Conservation (phyloP, 35 echinoderm and acorn worm genomes). For the Hemicentrotus pulcherrimus region DNA sequence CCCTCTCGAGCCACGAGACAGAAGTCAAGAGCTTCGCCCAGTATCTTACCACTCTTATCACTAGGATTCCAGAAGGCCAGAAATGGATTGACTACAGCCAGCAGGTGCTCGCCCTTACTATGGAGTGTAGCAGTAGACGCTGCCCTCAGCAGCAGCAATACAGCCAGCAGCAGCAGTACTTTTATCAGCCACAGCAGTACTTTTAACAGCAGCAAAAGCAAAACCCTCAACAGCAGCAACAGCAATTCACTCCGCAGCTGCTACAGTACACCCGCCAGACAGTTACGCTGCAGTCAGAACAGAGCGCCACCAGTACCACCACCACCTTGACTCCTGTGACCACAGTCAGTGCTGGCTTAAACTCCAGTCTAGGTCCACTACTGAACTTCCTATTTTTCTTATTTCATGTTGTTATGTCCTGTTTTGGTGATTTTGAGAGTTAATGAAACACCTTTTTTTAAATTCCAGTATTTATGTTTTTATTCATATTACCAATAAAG, state of each 20-base stretch:
- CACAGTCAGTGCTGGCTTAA: slow-evolving; percentile 2
- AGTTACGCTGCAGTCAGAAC: neutral
- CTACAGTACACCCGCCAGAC: neutral
- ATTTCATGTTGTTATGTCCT: neutral
- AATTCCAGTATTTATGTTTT: neutral
- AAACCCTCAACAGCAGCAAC: neutral
- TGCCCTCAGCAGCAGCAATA: neutral
- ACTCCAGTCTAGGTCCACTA: slow-evolving; percentile 4
- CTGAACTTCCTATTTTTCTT: neutral
- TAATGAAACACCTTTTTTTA: neutral
- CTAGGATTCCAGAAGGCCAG: slow-evolving; percentile 29
- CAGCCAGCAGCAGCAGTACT: neutral
- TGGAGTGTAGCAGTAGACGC: slow-evolving; percentile 18
- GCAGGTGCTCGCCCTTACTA: slow-evolving; percentile 23
- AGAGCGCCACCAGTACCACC: neutral
- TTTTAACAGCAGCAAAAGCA: neutral
- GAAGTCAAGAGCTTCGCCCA: slow-evolving; percentile 33
- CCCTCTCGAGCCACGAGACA: slow-evolving; percentile 36
- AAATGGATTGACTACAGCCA: slow-evolving; percentile 43
- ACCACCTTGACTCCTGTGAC: neutral
- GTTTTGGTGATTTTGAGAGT: neutral
- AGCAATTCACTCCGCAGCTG: neutral
- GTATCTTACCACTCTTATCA: neutral
- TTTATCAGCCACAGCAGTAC: neutral
- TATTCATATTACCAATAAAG: neutral